A percentile compares a stretch with the other conserved stretches of the same genome.
phyloP scores from a whole-genome alignment of 1,140 invertebrate species.

The Mycetomoellerius zeteki region DNA sequence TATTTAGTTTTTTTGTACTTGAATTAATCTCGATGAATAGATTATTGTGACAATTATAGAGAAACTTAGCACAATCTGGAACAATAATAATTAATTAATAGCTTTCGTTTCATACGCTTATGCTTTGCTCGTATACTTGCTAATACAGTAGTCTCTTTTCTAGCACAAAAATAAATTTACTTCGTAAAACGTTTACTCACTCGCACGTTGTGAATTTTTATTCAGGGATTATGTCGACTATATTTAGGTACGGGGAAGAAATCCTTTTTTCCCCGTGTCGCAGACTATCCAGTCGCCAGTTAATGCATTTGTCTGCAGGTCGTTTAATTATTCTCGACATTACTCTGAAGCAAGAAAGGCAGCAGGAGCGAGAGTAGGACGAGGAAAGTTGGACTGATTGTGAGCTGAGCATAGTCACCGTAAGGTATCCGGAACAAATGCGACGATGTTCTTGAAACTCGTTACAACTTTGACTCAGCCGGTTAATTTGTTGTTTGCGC shows the following conservation, averaged over 20 bases:
- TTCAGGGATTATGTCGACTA: constrained; percentile 4
- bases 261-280: not conserved
- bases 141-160: not conserved
- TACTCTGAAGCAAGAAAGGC: constrained; percentile 43
- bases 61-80: not conserved
- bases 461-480: constrained; percentile 71
- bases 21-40: too few relatives aligned
- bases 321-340: constrained; percentile 60
- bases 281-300: not conserved
- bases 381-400: not conserved
- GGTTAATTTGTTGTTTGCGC: constrained; percentile 71
- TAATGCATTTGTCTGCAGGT: constrained; percentile 54
- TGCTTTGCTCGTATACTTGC: not conserved
- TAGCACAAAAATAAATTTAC: constrained; percentile 1
- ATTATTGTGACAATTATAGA: not conserved
- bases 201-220: constrained; percentile 20
- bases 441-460: constrained; percentile 69
- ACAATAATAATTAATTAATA: constrained; percentile 27
- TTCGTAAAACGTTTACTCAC: not conserved
- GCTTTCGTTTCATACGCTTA: not conserved
- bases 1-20: too few relatives aligned
- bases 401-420: constrained; percentile 27
- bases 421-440: constrained; percentile 67
- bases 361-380: not conserved
- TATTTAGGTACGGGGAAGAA: constrained; percentile 10